Evolutionary conservation across 2,888 invertebrate genomes (phyloP), one percentile per base, ranked within the genome.

Genomic region (Aspidapion aeneum): DNA sequence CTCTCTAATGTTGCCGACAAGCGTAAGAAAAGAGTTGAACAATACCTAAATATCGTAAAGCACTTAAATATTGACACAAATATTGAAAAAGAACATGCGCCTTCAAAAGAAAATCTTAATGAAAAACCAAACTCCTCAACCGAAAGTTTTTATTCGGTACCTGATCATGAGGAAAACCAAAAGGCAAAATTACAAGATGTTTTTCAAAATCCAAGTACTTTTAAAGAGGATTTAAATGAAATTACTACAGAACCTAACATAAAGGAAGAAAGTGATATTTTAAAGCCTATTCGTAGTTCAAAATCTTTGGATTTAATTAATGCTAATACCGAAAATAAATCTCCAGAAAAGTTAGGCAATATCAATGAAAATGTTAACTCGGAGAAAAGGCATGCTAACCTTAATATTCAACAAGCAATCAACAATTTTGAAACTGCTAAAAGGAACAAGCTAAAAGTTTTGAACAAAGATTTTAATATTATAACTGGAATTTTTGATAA

Each of bases 1-100:
- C 74, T 89, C 52, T 85, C 84, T 49, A 82, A 83, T 74, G 83
- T 85, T 70, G 84, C 85, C 0, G 86, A 86, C 63, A 84, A 82
- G 68, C 83, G 84, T 63, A 72, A 76, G 76, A 65, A 77, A 48
- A 72, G 72, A 69, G 75, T 78, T 9, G 74, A 75, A 58, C 72
- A 70, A 35, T 73, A 76, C 55, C 72, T 76, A 2, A 73, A 75
- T 63, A 66, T 61, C n/a, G 59, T 74, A 12, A 74, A 72, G 60
- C 71, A 57, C 48, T 67, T 70, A 51, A 65, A 67, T 19, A 63
- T 72, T 9, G 69, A 71, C 9, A 57, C 57, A 9, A 57, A 35
- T 17, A n/a, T 60, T 3, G 59, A 58, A 18, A 61, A 35, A 58
- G 59, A 52, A 0, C 17, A 35, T 5, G 16, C 21, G 56, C 49